These are phyloP conservation scores for Psittacula echo DNA, from an alignment of 2,797 vertebrate species.

Conservation along the genomic window DNA sequence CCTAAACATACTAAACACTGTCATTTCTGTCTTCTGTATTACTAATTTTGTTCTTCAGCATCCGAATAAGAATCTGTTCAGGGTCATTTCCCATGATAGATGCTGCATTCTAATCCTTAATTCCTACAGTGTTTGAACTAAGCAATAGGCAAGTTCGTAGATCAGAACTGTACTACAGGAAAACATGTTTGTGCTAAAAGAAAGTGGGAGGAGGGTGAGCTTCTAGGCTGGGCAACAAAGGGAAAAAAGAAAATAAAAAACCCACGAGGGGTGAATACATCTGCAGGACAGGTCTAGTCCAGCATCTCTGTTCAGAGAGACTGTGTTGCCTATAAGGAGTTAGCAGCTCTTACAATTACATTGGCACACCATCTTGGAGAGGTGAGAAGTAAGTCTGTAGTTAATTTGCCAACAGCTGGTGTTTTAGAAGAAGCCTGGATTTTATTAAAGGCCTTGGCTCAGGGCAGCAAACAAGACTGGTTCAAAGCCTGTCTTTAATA, in stretches of 20 bases:
- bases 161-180: neutral
- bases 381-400: slow-evolving; percentile 35
- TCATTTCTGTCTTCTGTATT: neutral
- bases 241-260: neutral
- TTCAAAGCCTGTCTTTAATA: slow-evolving; percentile 60
- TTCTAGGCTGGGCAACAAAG: slow-evolving; percentile 12
- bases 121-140: neutral
- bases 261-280: neutral
- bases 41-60: neutral
- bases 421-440: slow-evolving; percentile 6
- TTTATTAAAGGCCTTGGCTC: slow-evolving; percentile 61
- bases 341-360: neutral
- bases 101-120: neutral
- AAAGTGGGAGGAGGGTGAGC: neutral
- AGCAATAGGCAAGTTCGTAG: neutral
- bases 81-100: neutral
- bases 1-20: neutral
- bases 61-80: neutral
- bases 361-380: slow-evolving; percentile 16
- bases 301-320: slow-evolving; percentile 12
- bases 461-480: slow-evolving; percentile 23
- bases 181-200: neutral
- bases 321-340: neutral
- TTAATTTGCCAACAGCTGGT: slow-evolving; percentile 24
- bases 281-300: slow-evolving; percentile 43